Base-by-base conservation (phyloP, 2,888 invertebrate species). In the Oegoconia quadripuncta region DNA sequence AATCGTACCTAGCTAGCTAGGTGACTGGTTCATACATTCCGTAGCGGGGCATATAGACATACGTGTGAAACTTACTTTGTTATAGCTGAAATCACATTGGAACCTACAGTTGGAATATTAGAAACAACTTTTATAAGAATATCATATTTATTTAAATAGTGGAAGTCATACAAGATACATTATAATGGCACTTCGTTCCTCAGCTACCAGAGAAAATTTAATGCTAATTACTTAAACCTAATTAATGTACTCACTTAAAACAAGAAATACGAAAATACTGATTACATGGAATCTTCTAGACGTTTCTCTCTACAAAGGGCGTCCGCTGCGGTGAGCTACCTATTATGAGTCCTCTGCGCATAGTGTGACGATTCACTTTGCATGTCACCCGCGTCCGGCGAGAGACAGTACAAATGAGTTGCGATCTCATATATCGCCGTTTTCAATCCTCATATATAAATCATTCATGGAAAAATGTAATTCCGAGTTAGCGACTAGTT, bases 181-280 rank as follows among this genome's bases (percentile, higher is more conserved):
- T 81, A 82, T n/a, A n/a, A n/a, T 82, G 83, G 81, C 83, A 83
- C 82, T 77, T 74, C 66, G 64, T 74, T 79, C 60, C 72, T 53
- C 57, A 57, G 45, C 30, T 50, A 46, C 27, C 40, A 42, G 42
- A 46, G 39, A n/a, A 16, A 23, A 17, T 9, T 32, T 35, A 27
- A 17, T 32, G 23, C 22, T 36, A 22, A 41, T 18, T 39, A 39
- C 55, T 66, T 70, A 67, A 50, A 64, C 62, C 59, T 64, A 70
- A 42, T 29, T 39, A 39, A 42, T 44, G 27, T 27, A 9, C 13
- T 45, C 46, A n/a, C n/a, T n/a, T 57, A 51, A 59, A 59, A 65
- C 59, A 61, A 67, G 59, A 55, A 50, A 52, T 49, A 52, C 63
- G 48, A 69, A 67, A 74, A 79, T 75, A 80, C 77, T 75, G 75